A percentile compares a stretch with the other conserved stretches of the same genome.
Conservation (phyloP, 2,888 invertebrate genomes). For the Drosophila quinaria region DNA sequence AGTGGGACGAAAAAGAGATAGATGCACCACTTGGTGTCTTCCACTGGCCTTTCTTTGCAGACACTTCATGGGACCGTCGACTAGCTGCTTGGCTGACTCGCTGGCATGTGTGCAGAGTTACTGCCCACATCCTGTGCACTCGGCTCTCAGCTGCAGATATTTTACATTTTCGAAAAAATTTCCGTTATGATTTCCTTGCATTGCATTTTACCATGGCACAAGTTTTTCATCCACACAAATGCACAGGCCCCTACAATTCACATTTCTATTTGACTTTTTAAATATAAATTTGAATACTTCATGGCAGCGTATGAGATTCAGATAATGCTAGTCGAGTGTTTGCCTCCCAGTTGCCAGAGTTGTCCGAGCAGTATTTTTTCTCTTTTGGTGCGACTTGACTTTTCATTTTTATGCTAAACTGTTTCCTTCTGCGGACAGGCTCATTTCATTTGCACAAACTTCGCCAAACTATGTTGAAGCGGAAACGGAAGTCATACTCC, state of each 20-base stretch:
- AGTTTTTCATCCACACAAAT: constrained; percentile 45
- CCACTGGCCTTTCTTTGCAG: constrained; percentile 58
- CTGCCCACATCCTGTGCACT: constrained; percentile 69
- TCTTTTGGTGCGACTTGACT: constrained; percentile 19
- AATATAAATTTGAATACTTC: constrained; percentile 76
- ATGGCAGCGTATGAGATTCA: constrained; percentile 73
- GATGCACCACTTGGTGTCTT: constrained; percentile 38
- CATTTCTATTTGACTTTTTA: constrained; percentile 44
- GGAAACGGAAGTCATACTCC: constrained; percentile 68
- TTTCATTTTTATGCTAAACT: constrained; percentile 70
- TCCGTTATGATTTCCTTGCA: constrained; percentile 80
- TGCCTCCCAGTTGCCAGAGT: constrained; percentile 42
- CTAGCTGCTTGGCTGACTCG: constrained; percentile 48
- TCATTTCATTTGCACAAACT: constrained; percentile 68
- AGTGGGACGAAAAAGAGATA: neutral
- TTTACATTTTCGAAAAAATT: constrained; percentile 75
- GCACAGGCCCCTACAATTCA: constrained; percentile 13
- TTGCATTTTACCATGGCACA: constrained; percentile 57
- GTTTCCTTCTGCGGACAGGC: constrained; percentile 65
- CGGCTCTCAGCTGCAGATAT: constrained; percentile 52
- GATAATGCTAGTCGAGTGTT: constrained; percentile 61
- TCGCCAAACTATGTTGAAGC: constrained; percentile 61
- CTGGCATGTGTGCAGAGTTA: constrained; percentile 73
- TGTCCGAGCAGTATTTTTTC: constrained; percentile 27
- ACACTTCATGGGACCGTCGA: constrained; percentile 63